Evolutionary conservation across 1,140 invertebrate genomes (phyloP), one percentile per base, ranked within the genome.

Genomic region (Phortica variegata): DNA sequence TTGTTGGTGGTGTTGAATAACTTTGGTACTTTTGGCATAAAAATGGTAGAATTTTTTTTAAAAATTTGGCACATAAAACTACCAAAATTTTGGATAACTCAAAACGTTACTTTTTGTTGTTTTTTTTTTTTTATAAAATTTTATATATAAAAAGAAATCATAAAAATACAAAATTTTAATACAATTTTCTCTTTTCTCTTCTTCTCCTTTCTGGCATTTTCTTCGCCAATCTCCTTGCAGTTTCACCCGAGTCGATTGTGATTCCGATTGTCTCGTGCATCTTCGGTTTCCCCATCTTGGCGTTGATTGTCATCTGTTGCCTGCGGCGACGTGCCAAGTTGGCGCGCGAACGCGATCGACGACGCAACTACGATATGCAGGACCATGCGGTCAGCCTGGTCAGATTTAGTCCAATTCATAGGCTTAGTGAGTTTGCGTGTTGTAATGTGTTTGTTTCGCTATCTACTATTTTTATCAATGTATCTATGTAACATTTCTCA

Each of bases 251-350:
- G 75, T 89, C 87, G 43, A 88, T 93, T 55, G 89, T 93, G 9
- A 85, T 93, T 26, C 90, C 90, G 7, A 93, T 93, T 52, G 85
- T 93, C 9, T 91, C 90, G 9, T 91, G 89, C 71, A 93, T 93
- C 68, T 82, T 93, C 56, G 90, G 89, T 36, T 93, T 93, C 65
- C 91, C 91, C 13, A 78, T 93, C 15, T 73, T 93, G 58, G 90
- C 89, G 1, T 79, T 93, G 26, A 81, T 91, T 48, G 85, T 93
- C 40, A 94, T 94, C 72, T 94, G 90, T 74, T 92, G 89, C 70
- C 77, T 94, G 31, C 77, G 89, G 34, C 81, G 89, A 63, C 79
- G 90, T 58, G 90, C 90, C 1, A 91, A 91, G 76, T 73, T 91
- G 54, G 89, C 89, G 1, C 79, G 89, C 20, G 87, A 89, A 66